phyloP scores from a whole-genome alignment of 2,888 invertebrate species.

The Scaptomyza tumidula region DNA sequence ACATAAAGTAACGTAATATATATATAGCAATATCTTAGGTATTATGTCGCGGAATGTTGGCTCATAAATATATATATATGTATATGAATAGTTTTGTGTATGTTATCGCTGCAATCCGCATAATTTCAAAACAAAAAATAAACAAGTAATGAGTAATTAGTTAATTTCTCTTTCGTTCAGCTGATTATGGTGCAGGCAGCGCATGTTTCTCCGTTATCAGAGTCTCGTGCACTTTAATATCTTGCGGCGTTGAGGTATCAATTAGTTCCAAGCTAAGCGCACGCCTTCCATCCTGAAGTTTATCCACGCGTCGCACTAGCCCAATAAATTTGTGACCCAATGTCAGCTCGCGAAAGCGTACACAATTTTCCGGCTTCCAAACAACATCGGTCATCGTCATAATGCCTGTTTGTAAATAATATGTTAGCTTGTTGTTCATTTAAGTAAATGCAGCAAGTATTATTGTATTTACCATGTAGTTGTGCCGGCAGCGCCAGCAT shows the following conservation, averaged over 20 bases:
- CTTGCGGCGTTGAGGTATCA: constrained; percentile 89
- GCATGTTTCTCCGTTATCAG: constrained; percentile 88
- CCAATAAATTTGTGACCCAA: constrained; percentile 90
- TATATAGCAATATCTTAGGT: constrained; percentile 33
- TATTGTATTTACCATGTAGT: constrained; percentile 85
- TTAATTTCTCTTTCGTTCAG: not conserved
- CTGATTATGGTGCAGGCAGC: constrained; percentile 39
- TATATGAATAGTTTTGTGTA: not conserved
- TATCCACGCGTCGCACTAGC: constrained; percentile 87
- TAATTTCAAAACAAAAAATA: constrained; percentile 40
- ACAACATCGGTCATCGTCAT: constrained; percentile 84
- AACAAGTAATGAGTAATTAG: constrained; percentile 21
- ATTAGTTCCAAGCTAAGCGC: constrained; percentile 89
- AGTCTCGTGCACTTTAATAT: constrained; percentile 88
- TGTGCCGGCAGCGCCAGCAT: constrained; percentile 89
- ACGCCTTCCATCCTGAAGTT: constrained; percentile 87
- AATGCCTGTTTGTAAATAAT: constrained; percentile 84
- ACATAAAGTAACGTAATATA: constrained; percentile 13
- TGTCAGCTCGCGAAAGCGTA: constrained; percentile 89
- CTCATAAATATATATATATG: constrained; percentile 44
- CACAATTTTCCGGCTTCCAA: constrained; percentile 87
- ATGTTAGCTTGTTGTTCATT: not conserved
- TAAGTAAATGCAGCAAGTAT: too few species aligned
- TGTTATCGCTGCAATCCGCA: constrained; percentile 30
- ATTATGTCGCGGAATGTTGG: constrained; percentile 47